These are phyloP conservation scores for Hypsopygia costalis DNA, from an alignment of 2,888 invertebrate species.

Conservation along the genomic window DNA sequence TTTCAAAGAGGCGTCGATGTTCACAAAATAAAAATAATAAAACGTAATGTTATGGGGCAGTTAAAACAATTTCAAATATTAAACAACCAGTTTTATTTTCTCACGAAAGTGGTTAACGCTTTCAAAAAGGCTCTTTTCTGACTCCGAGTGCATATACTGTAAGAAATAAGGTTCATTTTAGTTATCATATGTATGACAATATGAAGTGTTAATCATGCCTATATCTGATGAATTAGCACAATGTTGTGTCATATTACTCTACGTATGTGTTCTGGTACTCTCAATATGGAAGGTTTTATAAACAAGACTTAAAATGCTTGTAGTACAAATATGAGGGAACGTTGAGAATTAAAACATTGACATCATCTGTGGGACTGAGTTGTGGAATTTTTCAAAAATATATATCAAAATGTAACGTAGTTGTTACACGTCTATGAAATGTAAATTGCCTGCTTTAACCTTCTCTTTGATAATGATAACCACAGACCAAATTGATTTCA, in stretches of 20 bases:
- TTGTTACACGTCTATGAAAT: too few relatives aligned
- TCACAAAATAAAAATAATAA: not conserved
- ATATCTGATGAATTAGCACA: constrained; percentile 29
- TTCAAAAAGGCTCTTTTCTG: not conserved
- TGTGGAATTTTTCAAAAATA: too few relatives aligned
- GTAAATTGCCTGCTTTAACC: too few relatives aligned
- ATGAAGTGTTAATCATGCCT: constrained; percentile 21
- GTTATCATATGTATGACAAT: constrained; percentile 8
- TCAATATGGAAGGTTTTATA: constrained; percentile 15
- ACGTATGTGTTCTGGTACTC: constrained; percentile 13
- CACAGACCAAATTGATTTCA: too few relatives aligned
- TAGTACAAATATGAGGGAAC: constrained; percentile 1
- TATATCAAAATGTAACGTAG: too few relatives aligned
- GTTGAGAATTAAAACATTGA: too few relatives aligned
- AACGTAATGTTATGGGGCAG: constrained; percentile 5
- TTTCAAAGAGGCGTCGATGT: too few relatives aligned
- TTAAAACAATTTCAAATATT: constrained; percentile 26
- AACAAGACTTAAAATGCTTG: constrained; percentile 20
- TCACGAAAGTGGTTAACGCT: constrained; percentile 29
- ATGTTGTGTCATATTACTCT: constrained; percentile 21
- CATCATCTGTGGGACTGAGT: too few relatives aligned
- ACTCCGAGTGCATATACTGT: not conserved
- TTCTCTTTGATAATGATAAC: too few relatives aligned
- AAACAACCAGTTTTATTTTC: constrained; percentile 30
- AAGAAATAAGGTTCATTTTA: not conserved